Conservation (phyloP, 2,888 invertebrate species). For the Protonemura montana region DNA sequence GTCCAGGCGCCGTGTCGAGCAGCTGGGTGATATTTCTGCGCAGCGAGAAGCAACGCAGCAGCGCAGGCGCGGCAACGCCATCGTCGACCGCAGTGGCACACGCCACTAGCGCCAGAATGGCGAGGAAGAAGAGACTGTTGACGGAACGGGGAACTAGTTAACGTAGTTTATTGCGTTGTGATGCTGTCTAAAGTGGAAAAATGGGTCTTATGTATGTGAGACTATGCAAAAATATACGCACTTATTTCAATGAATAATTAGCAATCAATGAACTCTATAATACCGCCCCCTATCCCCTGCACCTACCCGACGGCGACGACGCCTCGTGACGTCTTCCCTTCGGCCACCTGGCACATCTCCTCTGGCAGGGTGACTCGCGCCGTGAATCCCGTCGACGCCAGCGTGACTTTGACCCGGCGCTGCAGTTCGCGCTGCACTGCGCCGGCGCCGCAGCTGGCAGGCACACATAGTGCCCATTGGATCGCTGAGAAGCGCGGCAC, state of each 20-base stretch:
- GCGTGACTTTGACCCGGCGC: slow-evolving; percentile 61
- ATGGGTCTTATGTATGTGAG: too few relatives aligned
- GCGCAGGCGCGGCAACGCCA: slow-evolving; percentile 35
- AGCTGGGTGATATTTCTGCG: slow-evolving; percentile 66
- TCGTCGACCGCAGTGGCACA: slow-evolving; percentile 58
- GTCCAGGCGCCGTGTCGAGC: slow-evolving; percentile 61
- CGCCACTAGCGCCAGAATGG: slow-evolving; percentile 58
- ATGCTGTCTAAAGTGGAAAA: slow-evolving; percentile 22
- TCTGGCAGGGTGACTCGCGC: slow-evolving; percentile 67
- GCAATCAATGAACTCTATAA: too few relatives aligned
- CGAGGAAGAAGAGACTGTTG: slow-evolving; percentile 61
- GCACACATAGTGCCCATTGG: slow-evolving; percentile 75
- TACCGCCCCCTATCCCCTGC: too few relatives aligned
- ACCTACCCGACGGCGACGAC: slow-evolving; percentile 64
- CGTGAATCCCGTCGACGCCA: slow-evolving; percentile 64
- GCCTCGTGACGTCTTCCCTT: slow-evolving; percentile 57
- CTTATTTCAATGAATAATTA: slow-evolving; percentile 32
- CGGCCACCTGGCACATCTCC: slow-evolving; percentile 63
- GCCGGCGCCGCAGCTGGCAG: slow-evolving; percentile 65
- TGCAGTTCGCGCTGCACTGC: slow-evolving; percentile 68
- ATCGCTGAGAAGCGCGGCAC: slow-evolving; percentile 72
- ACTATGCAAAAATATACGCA: too few relatives aligned
- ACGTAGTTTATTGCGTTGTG: slow-evolving; percentile 24
- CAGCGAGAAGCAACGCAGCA: slow-evolving; percentile 69
- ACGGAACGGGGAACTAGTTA: slow-evolving; percentile 35